phyloP scores from a whole-genome alignment of 2,797 vertebrate genomes.

The Lagocephalus sceleratus region DNA sequence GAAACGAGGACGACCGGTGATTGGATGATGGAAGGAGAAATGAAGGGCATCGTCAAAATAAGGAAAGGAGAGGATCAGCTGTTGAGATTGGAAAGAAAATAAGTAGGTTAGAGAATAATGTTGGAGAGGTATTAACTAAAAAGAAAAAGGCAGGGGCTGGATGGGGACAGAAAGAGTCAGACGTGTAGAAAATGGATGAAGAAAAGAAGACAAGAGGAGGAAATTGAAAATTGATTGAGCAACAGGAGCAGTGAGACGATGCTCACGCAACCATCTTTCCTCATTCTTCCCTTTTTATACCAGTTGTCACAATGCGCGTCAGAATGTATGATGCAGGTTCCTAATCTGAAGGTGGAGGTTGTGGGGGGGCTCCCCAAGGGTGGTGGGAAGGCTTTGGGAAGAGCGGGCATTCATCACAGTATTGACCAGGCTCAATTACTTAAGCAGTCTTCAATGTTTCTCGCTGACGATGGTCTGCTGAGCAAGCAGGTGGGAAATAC shows the following conservation, averaged over 20 bases:
- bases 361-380: background rate
- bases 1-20: background rate
- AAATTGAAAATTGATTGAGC: constrained; percentile 15
- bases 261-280: constrained; percentile 2
- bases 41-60: constrained; percentile 4
- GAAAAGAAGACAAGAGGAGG: background rate
- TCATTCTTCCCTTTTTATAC: background rate
- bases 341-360: background rate
- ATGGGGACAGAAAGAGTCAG: background rate
- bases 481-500: constrained; percentile 39
- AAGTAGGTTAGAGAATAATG: background rate
- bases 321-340: background rate
- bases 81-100: background rate
- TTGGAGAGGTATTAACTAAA: background rate
- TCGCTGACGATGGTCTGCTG: constrained; percentile 30
- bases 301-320: background rate
- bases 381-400: background rate
- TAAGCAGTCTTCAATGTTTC: constrained; percentile 14
- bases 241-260: background rate
- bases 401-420: constrained; percentile 32
- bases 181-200: background rate
- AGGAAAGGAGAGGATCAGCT: background rate
- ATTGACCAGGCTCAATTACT: constrained; percentile 51
- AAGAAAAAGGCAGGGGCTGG: background rate
- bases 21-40: background rate